These are phyloP conservation scores for Halichoerus grypus DNA, from an alignment of 2,113 vertebrate species.

Conservation along the genomic window DNA sequence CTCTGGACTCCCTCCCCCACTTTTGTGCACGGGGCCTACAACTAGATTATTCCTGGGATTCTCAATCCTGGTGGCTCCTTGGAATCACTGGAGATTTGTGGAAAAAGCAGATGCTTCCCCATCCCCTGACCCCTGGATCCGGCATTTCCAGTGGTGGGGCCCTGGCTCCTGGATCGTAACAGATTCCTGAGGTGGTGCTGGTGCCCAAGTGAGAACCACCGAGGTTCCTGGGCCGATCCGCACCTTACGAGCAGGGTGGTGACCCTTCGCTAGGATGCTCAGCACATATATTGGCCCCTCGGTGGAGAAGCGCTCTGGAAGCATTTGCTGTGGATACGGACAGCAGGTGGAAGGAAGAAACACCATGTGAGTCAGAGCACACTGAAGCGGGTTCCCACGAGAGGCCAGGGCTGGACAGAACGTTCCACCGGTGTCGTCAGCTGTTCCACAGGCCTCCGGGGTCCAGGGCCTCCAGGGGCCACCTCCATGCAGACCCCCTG, in stretches of 20 bases:
- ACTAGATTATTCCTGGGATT: not conserved
- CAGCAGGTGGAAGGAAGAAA: not conserved
- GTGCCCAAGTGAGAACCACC: not conserved
- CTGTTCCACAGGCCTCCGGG: accelerated
- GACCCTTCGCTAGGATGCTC: no score
- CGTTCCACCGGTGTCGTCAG: accelerated
- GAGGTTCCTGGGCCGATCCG: accelerated
- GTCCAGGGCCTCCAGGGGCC: not conserved
- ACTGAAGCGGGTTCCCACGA: not conserved
- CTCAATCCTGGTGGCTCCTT: not conserved
- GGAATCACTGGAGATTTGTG: not conserved
- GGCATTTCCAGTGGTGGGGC: not conserved
- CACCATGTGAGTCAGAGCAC: not conserved
- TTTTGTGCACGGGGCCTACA: not conserved
- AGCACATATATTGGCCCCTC: accelerated
- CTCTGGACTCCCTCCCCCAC: not conserved
- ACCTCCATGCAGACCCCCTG: accelerated
- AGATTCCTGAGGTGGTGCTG: not conserved
- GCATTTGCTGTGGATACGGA: not conserved
- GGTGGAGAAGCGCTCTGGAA: accelerated
- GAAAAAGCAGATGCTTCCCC: not conserved
- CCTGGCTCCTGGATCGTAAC: not conserved
- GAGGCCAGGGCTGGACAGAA: no score
- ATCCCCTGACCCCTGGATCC: no score
- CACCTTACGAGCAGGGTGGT: not conserved